Evolutionary conservation across 2,888 invertebrate species (phyloP).

Genomic region (Matsumyia berberina): DNA sequence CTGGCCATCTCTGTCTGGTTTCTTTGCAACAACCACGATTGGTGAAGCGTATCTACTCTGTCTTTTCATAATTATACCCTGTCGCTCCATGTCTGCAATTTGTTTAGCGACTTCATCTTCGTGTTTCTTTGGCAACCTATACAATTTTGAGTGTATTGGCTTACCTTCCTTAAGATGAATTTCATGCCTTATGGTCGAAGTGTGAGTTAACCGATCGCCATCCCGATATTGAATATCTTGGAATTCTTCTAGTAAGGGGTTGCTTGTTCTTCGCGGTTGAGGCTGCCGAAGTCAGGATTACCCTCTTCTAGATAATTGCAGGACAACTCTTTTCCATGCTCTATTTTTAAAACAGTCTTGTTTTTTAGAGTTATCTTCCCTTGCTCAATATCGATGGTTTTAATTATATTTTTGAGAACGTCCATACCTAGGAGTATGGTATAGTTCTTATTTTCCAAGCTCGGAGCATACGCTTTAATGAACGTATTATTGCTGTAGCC

Average conservation of each 20-base stretch:
- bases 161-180: neutral
- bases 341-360: conserved; percentile 9
- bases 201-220: neutral
- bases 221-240: neutral
- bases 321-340: conserved; percentile 9
- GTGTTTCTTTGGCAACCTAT: conserved; percentile 9
- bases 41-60: conserved; percentile 24
- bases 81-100: neutral
- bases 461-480: conserved; percentile 21
- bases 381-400: too few relatives aligned
- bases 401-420: conserved; percentile 2
- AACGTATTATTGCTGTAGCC: conserved; percentile 20
- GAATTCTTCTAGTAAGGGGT: neutral
- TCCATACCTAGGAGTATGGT: conserved; percentile 27
- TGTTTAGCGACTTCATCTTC: neutral
- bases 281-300: conserved; percentile 37
- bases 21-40: conserved; percentile 11
- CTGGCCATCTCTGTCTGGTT: conserved; percentile 18
- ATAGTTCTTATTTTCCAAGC: conserved; percentile 26
- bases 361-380: conserved; percentile 5
- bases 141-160: conserved; percentile 1
- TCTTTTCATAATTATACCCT: conserved; percentile 4
- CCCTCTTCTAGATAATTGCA: conserved; percentile 29
- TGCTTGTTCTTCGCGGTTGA: conserved; percentile 21
- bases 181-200: neutral